phyloP scores from a whole-genome alignment of 2,113 vertebrate genomes.

The Dicentrarchus labrax region DNA sequence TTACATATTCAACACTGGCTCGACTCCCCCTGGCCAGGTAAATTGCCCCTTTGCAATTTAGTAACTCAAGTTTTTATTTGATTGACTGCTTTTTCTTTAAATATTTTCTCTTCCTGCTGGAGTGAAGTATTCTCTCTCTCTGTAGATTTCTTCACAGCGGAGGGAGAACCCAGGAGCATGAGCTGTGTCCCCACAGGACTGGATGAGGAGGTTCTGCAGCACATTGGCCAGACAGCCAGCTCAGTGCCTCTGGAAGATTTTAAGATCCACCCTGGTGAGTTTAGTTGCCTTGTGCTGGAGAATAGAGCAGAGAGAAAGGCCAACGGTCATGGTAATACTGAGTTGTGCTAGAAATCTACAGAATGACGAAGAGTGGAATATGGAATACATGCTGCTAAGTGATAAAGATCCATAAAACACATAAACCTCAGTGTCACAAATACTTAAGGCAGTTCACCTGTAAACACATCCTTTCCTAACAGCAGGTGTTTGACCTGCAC shows the following conservation, averaged over 20 bases:
- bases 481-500: conserved; percentile 25
- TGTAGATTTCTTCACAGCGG: conserved; percentile 90
- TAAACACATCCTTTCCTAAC: conserved; percentile 30
- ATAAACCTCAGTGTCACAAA: conserved; percentile 21
- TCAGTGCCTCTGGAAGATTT: conserved; percentile 92
- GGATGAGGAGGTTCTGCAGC: conserved; percentile 85
- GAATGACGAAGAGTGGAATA: neutral
- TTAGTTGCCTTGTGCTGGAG: conserved; percentile 11
- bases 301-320: neutral
- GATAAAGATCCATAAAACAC: conserved; percentile 22
- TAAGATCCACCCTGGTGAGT: conserved; percentile 87
- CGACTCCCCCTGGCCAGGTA: conserved; percentile 93
- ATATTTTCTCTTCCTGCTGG: conserved; percentile 2
- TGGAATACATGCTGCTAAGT: neutral
- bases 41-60: neutral
- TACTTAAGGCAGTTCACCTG: conserved; percentile 42
- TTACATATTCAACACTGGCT: conserved; percentile 93
- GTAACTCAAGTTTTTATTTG: conserved; percentile 4
- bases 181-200: conserved; percentile 89
- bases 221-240: conserved; percentile 91
- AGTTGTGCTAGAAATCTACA: neutral
- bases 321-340: neutral
- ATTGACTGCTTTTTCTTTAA: neutral
- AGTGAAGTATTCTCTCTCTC: conserved; percentile 17
- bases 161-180: conserved; percentile 91